These are phyloP conservation scores for Bombus confusus DNA, from an alignment of 1,140 invertebrate species.

Conservation along the genomic window DNA sequence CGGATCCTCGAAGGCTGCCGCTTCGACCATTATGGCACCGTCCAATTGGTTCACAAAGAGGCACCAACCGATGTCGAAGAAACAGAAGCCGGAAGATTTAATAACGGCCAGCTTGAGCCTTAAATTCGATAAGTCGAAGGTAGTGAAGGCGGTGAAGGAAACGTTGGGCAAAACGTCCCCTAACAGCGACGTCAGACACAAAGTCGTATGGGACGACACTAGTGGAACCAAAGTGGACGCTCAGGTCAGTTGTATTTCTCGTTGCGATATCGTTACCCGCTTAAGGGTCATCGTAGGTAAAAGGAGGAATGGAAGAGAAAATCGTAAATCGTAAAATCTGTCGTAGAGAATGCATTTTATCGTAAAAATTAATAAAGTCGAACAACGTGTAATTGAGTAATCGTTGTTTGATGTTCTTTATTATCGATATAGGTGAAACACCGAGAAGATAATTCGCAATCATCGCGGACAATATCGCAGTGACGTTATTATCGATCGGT, in stretches of 20 bases:
- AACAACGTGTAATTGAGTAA: no score
- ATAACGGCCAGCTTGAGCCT: conserved; percentile 69
- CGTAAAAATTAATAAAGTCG: no score
- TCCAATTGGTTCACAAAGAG: conserved; percentile 89
- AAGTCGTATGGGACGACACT: conserved; percentile 88
- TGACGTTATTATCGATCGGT: no score
- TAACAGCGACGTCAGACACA: conserved; percentile 70
- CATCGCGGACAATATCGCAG: no score
- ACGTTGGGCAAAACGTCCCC: conserved; percentile 79
- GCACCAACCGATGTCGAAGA: conserved; percentile 88
- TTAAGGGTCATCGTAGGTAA: no score
- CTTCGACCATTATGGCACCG: conserved; percentile 74
- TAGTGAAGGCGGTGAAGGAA: conserved; percentile 82
- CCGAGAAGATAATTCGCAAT: no score
- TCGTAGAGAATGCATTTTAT: no score
- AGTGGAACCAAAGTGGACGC: conserved; percentile 90
- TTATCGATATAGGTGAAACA: no score
- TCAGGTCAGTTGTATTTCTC: conserved; percentile 75
- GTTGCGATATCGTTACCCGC: no score
- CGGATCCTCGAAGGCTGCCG: conserved; percentile 42
- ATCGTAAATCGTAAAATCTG: no score
- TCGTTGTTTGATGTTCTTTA: no score
- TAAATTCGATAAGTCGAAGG: conserved; percentile 78
- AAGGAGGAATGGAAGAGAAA: no score
- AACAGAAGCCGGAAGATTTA: conserved; percentile 82